Evolutionary conservation across 2,888 invertebrate species (phyloP).

Genomic region (Seira ritae): DNA sequence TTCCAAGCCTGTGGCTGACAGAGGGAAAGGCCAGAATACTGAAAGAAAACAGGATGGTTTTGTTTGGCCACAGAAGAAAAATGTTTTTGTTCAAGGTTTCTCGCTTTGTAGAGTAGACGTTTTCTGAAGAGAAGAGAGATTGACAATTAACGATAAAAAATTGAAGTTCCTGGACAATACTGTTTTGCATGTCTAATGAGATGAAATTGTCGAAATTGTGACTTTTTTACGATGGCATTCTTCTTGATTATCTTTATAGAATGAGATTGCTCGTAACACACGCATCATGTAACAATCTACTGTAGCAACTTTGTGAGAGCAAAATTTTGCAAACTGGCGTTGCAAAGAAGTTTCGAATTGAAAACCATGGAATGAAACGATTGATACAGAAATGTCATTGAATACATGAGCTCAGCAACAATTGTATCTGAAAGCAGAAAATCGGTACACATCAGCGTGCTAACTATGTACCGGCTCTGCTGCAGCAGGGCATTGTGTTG

Average conservation of each 20-base stretch:
- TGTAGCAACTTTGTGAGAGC: too few species aligned
- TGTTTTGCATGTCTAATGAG: constrained; percentile 40
- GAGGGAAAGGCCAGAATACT: constrained; percentile 8
- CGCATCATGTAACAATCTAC: neutral
- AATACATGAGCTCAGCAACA: too few species aligned
- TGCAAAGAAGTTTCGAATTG: too few species aligned
- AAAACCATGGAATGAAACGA: too few species aligned
- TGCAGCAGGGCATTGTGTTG: too few species aligned
- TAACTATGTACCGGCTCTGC: too few species aligned
- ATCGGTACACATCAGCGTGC: too few species aligned
- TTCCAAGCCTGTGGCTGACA: neutral
- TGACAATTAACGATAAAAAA: constrained; percentile 11
- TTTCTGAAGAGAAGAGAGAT: neutral
- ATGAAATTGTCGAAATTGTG: constrained; percentile 45
- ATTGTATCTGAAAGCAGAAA: too few species aligned
- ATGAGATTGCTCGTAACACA: neutral
- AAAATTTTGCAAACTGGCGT: too few species aligned
- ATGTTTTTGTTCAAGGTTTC: neutral
- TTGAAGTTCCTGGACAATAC: constrained; percentile 7
- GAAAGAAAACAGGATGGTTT: constrained; percentile 8
- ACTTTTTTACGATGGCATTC: constrained; percentile 35
- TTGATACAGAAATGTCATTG: too few species aligned
- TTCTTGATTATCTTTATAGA: constrained; percentile 8
- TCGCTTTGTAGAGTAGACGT: too few species aligned
- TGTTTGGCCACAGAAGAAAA: neutral